A percentile compares a stretch with the other conserved stretches of the same genome.
Conservation (phyloP, 2,797 vertebrate species). For the Acanthurus leucopareius region DNA sequence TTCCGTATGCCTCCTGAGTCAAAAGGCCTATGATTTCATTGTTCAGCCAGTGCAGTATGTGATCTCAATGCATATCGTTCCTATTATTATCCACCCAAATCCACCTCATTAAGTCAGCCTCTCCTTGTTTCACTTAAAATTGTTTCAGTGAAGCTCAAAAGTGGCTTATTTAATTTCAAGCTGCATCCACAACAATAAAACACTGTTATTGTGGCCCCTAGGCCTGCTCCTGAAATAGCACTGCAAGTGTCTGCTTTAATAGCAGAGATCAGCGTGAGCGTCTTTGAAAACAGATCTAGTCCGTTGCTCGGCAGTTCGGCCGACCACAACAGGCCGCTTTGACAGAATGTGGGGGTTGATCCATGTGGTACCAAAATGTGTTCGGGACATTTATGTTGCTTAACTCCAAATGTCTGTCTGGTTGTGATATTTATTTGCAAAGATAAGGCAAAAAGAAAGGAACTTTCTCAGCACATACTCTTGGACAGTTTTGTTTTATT, state of each 20-base stretch:
- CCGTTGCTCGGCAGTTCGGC: conserved; percentile 39
- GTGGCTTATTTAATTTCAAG: conserved; percentile 71
- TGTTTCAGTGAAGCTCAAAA: conserved; percentile 68
- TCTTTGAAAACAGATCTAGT: conserved; percentile 66
- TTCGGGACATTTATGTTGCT: conserved; percentile 35
- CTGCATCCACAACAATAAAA: conserved; percentile 68
- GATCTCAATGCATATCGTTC: conserved; percentile 72
- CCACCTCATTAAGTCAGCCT: conserved; percentile 69
- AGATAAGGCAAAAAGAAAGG: neutral
- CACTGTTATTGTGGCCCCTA: conserved; percentile 62
- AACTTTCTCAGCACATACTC: neutral
- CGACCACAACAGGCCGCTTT: conserved; percentile 64
- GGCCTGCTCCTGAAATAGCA: conserved; percentile 68
- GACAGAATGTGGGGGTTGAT: conserved; percentile 48
- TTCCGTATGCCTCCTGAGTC: conserved; percentile 79
- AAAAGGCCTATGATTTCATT: conserved; percentile 69
- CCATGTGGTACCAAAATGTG: conserved; percentile 54
- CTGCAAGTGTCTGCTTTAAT: conserved; percentile 71
- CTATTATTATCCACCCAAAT: conserved; percentile 74
- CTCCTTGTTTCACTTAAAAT: conserved; percentile 53
- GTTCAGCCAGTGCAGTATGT: conserved; percentile 57
- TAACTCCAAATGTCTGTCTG: conserved; percentile 36
- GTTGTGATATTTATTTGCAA: conserved; percentile 14
- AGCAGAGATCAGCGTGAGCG: conserved; percentile 61
- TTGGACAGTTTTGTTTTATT: neutral